Base-by-base conservation (phyloP, 1,140 invertebrate genomes). In the Rhopalosiphum padi region DNA sequence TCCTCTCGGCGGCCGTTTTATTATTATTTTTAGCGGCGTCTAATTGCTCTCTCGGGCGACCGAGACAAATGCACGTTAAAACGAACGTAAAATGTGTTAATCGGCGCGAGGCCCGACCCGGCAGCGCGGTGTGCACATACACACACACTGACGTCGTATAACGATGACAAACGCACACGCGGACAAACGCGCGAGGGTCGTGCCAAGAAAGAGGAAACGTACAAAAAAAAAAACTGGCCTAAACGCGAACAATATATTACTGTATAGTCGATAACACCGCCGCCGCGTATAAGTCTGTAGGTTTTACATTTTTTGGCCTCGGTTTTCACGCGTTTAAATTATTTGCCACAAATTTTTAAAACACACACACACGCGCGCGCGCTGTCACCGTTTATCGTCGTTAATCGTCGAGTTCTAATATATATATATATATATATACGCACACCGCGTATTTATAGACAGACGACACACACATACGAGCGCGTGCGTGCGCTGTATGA, bases 1-100 rank as follows among this genome's bases (percentile, higher is more conserved):
- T 55, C 37, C 51, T 77, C 21, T 77, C 21, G 77, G 46, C 55
- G 82, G 35, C 35, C 77, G 90, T 86, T 93, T 55, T 55, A 55
- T 41, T 68, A 86, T 93, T 93, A 93, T 93, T 93, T 93, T 93
- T 93, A 93, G 82, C 91, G 48, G 35, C 91, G 82, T 85, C 91
- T 92, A 92, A 92, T 92, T 92, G 91, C 77, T 48, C 37, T 92
- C 88, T 41, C n/a, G 60, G 68, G 68, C 53, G 90, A 48, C 68
- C 55, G 82, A 92, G 48, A 92, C 77, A 53, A 51, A 83, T 91
- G 55, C 90, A 30, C 37, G 53, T 91, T 48, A 77, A 91, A 91
- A 82, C 90, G 41, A 92, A 92, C 90, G 90, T 48, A 85, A 93
- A 86, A 93, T 43, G 91, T 53, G 82, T 93, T 93, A 93, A 93